Percentiles rank a stretch among this genome's conserved stretches.
Conservation (phyloP, 1,140 invertebrate genomes). For the Drosophila pandora region DNA sequence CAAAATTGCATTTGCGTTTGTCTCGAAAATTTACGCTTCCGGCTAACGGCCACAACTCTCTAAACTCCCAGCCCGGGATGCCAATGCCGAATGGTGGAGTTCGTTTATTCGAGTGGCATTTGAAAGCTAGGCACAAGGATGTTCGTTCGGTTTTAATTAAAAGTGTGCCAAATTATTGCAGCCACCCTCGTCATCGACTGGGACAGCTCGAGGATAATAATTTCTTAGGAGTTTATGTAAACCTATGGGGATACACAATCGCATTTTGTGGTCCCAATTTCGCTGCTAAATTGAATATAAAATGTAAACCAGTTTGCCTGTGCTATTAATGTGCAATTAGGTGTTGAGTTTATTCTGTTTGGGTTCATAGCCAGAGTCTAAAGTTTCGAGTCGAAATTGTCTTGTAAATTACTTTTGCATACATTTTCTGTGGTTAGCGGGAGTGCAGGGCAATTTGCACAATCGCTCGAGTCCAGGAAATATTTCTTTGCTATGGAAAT, state of each 20-base stretch:
- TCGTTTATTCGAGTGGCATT: neutral
- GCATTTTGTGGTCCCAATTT: constrained; percentile 17
- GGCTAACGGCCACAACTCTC: constrained; percentile 1
- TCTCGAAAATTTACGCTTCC: constrained; percentile 24
- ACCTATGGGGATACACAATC: constrained; percentile 2
- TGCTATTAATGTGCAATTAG: constrained; percentile 37
- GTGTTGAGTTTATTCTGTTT: constrained; percentile 26
- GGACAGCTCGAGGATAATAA: constrained; percentile 16
- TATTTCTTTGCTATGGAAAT: constrained; percentile 33
- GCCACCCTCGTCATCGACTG: constrained; percentile 29
- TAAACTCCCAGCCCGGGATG: neutral
- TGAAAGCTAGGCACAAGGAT: neutral
- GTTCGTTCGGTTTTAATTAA: constrained; percentile 51
- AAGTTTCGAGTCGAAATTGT: constrained; percentile 46
- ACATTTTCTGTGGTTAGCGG: constrained; percentile 34
- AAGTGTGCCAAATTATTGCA: constrained; percentile 50
- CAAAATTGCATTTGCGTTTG: constrained; percentile 59
- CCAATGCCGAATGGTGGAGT: constrained; percentile 5
- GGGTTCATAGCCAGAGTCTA: constrained; percentile 14
- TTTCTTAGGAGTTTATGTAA: constrained; percentile 5
- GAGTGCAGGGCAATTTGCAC: constrained; percentile 39
- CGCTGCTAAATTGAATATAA: constrained; percentile 36
- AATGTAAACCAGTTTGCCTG: constrained; percentile 13
- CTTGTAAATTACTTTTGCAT: constrained; percentile 59
- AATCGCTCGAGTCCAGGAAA: constrained; percentile 9